These are phyloP conservation scores for Nematopogon swammerdamellus DNA, from an alignment of 2,888 invertebrate species.

Conservation along the genomic window DNA sequence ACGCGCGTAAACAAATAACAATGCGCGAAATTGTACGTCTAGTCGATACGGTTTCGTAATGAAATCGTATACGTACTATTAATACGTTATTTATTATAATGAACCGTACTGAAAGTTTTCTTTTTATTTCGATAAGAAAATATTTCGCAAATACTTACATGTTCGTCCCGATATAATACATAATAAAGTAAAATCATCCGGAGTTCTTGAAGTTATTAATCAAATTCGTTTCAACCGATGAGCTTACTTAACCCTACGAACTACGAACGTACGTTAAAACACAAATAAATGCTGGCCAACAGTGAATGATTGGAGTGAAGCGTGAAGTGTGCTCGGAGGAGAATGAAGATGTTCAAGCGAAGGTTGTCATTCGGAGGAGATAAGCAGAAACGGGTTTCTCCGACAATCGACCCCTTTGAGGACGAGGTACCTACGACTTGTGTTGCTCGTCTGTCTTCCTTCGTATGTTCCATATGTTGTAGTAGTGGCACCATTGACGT, in stretches of 20 bases:
- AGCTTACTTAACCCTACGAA: no score
- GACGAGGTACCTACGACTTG: slow-evolving; percentile 35
- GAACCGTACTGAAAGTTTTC: neutral
- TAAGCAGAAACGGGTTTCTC: slow-evolving; percentile 47
- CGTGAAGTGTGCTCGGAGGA: slow-evolving; percentile 12
- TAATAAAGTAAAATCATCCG: no score
- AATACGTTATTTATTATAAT: no score
- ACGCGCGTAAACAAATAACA: neutral
- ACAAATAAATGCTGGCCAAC: neutral
- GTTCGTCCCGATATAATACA: no score
- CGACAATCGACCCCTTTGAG: slow-evolving; percentile 44
- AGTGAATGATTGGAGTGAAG: neutral
- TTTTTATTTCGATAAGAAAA: neutral
- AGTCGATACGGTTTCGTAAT: neutral
- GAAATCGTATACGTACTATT: neutral
- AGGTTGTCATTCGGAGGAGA: slow-evolving; percentile 48
- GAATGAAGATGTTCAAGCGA: slow-evolving; percentile 53
- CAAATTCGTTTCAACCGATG: no score
- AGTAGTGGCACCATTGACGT: no score
- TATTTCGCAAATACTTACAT: no score
- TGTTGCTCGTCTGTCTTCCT: neutral
- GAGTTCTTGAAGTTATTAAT: no score
- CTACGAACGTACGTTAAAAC: no score
- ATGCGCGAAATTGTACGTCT: neutral
- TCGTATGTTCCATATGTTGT: neutral